These are phyloP conservation scores for Rynchops niger DNA, from an alignment of 2,113 vertebrate species.

Conservation along the genomic window DNA sequence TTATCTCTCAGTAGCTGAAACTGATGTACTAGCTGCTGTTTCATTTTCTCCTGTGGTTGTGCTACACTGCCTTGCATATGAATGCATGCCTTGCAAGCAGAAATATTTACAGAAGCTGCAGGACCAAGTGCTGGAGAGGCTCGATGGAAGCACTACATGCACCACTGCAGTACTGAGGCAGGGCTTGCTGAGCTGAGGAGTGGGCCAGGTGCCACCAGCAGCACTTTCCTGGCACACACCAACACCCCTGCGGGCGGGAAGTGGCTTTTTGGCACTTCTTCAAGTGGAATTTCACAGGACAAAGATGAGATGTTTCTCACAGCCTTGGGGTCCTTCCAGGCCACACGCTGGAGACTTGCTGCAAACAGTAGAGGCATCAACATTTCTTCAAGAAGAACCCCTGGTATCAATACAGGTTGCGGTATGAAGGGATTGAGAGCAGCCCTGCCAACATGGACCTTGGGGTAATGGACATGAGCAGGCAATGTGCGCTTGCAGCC, in stretches of 20 bases:
- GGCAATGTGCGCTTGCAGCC: fast-evolving
- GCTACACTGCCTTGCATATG: neutral
- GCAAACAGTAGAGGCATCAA: neutral
- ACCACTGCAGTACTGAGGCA: neutral
- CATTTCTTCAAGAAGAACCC: neutral
- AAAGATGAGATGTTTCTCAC: neutral
- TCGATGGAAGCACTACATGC: fast-evolving
- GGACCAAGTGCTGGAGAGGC: neutral
- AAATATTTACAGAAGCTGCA: neutral
- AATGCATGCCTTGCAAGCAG: neutral
- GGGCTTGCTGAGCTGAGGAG: fast-evolving
- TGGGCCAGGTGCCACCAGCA: neutral
- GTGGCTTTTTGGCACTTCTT: neutral
- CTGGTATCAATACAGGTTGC: fast-evolving
- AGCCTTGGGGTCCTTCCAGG: neutral
- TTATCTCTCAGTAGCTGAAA: neutral
- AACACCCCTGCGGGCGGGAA: fast-evolving
- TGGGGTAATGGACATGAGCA: neutral
- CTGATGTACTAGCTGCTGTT: neutral
- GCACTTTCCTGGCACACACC: neutral
- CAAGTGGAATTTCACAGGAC: neutral
- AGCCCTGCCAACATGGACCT: neutral
- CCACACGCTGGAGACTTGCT: neutral
- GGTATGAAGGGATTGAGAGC: neutral
- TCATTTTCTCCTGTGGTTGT: neutral